Conservation (phyloP, 2,797 vertebrate genomes). For the Glossophaga mutica region DNA sequence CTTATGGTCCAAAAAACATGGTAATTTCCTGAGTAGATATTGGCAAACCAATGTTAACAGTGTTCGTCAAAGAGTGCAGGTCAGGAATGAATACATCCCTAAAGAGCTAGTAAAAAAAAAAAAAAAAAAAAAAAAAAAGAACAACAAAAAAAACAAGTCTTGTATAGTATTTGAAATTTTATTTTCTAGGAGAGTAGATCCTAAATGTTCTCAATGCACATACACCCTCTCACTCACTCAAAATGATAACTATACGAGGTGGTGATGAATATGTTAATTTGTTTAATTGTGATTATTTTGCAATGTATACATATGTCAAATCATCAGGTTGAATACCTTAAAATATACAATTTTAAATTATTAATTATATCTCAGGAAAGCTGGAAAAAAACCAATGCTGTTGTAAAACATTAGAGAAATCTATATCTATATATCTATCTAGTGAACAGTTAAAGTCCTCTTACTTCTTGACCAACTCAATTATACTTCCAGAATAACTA, state of each 20-base stretch:
- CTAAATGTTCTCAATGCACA: not conserved
- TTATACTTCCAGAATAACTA: constrained; percentile 27
- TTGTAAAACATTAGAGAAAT: constrained; percentile 25
- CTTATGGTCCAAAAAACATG: too few relatives aligned
- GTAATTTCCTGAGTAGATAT: too few relatives aligned
- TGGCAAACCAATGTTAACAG: too few relatives aligned
- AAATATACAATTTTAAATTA: not conserved
- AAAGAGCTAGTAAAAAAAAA: too few relatives aligned
- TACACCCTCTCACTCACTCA: not conserved
- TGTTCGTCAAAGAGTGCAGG: too few relatives aligned
- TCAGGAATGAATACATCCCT: too few relatives aligned
- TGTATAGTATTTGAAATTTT: not conserved
- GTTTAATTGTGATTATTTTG: not conserved
- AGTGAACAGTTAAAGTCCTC: constrained; percentile 3
- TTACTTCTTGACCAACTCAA: not conserved
- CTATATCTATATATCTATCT: not conserved
- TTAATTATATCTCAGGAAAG: not conserved
- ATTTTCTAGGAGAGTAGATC: not conserved
- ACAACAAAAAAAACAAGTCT: not conserved
- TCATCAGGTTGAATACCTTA: not conserved
- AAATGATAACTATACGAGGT: not conserved
- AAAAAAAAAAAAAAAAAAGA: too few relatives aligned
- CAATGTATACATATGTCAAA: not conserved
- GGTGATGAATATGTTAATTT: not conserved
- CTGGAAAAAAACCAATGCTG: not conserved